Percentiles rank a stretch among this genome's conserved stretches.
Evolutionary conservation across 2,113 vertebrate genomes (phyloP).

Genomic region (Cricetomys ansorgei): DNA sequence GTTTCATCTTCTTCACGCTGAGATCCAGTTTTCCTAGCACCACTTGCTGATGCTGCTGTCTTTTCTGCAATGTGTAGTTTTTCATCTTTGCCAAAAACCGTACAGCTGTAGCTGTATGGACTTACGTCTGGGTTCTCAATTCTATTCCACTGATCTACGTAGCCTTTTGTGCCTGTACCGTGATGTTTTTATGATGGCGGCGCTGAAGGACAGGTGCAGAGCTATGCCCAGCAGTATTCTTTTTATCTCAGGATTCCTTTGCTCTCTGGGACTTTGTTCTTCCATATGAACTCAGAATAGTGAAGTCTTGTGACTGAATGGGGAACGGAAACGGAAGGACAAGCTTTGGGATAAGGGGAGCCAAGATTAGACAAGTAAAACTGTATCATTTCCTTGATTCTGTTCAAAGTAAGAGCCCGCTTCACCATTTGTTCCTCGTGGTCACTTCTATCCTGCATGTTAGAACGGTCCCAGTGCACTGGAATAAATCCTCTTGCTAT

Average conservation of each 20-base stretch:
- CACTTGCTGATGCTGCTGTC: not conserved
- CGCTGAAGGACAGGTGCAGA: not conserved
- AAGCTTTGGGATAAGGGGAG: no score
- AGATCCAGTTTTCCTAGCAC: not conserved
- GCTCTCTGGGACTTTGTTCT: not conserved
- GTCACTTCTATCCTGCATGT: no score
- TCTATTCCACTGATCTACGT: not conserved
- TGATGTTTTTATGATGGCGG: not conserved
- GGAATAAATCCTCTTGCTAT: no score
- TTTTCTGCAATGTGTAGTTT: not conserved
- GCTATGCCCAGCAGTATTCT: not conserved
- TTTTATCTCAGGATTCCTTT: not conserved
- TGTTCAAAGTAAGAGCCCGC: no score
- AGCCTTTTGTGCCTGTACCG: not conserved
- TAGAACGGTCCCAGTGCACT: no score
- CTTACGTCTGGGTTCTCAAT: not conserved
- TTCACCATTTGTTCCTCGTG: no score
- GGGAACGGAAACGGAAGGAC: no score
- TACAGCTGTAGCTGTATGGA: not conserved
- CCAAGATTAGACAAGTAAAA: no score
- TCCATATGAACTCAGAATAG: not conserved
- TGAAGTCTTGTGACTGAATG: no score
- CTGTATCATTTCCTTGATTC: no score
- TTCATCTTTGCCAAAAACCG: not conserved
- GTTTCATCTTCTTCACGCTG: not conserved